These are phyloP conservation scores for Trisateles emortualis DNA, from an alignment of 2,888 invertebrate genomes.

Conservation along the genomic window DNA sequence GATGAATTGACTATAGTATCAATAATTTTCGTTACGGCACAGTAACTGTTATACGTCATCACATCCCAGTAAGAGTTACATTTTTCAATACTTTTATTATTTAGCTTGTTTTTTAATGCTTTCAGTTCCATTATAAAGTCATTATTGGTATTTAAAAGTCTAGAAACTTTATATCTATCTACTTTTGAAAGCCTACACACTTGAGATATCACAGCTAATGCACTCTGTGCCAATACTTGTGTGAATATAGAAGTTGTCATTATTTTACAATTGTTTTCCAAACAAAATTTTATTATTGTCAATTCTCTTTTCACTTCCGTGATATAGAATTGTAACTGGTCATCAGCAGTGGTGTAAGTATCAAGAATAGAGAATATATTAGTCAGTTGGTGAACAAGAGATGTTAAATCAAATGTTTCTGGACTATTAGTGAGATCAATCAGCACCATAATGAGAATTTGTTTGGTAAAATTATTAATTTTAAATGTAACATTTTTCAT, in stretches of 20 bases:
- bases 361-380: constrained; percentile 83
- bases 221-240: constrained; percentile 79
- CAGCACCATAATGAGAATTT: constrained; percentile 81
- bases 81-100: constrained; percentile 52
- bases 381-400: constrained; percentile 76
- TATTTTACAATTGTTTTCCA: constrained; percentile 82
- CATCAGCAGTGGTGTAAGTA: constrained; percentile 75
- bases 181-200: constrained; percentile 80
- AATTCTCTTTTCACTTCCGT: constrained; percentile 83
- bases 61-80: constrained; percentile 74
- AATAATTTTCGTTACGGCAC: constrained; percentile 82
- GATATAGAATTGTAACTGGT: constrained; percentile 79
- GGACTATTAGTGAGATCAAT: constrained; percentile 81
- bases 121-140: constrained; percentile 75
- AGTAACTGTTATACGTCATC: constrained; percentile 82
- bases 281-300: constrained; percentile 81
- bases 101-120: constrained; percentile 60
- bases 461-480: constrained; percentile 82
- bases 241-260: constrained; percentile 82
- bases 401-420: constrained; percentile 78
- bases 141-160: constrained; percentile 78
- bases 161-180: constrained; percentile 82
- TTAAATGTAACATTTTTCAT: constrained; percentile 81
- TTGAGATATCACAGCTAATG: constrained; percentile 83
- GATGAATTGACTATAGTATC: constrained; percentile 78